Evolutionary conservation across 2,888 invertebrate species (phyloP).

Genomic region (Drosophila sordidula): DNA sequence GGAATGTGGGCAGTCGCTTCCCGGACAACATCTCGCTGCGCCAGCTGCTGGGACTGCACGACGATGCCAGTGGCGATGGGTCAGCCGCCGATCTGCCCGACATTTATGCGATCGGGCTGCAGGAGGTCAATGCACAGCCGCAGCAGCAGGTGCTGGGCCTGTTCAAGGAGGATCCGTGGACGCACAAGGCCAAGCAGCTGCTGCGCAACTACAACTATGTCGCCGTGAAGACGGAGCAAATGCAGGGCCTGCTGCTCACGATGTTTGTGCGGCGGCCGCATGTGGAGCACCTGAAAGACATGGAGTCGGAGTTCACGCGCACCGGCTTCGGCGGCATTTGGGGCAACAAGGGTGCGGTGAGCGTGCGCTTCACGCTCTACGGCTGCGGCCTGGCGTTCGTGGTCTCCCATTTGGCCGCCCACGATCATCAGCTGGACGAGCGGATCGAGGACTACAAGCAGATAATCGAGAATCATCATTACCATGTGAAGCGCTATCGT

Average conservation of each 20-base stretch:
- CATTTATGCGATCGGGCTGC: slow-evolving; percentile 93
- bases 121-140: slow-evolving; percentile 95
- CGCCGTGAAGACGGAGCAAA: slow-evolving; percentile 91
- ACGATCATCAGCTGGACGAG: slow-evolving; percentile 93
- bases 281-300: slow-evolving; percentile 91
- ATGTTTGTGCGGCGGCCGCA: slow-evolving; percentile 92
- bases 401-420: slow-evolving; percentile 95
- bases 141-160: slow-evolving; percentile 93
- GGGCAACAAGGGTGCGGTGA: slow-evolving; percentile 98
- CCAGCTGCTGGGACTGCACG: slow-evolving; percentile 89
- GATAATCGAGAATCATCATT: slow-evolving; percentile 93
- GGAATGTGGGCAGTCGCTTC: slow-evolving; percentile 94
- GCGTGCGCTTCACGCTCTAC: slow-evolving; percentile 93
- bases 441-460: slow-evolving; percentile 94
- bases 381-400: slow-evolving; percentile 95
- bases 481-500: slow-evolving; percentile 90
- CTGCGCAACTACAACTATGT: slow-evolving; percentile 90
- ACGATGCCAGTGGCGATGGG: slow-evolving; percentile 86
- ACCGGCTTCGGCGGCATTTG: slow-evolving; percentile 97
- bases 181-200: slow-evolving; percentile 89
- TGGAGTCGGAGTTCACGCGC: slow-evolving; percentile 94
- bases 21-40: slow-evolving; percentile 90
- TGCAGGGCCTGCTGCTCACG: slow-evolving; percentile 93
- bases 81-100: slow-evolving; percentile 88
- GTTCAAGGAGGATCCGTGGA: slow-evolving; percentile 94